Evolutionary conservation across 2,797 vertebrate genomes (phyloP), one percentile per base, ranked within the genome.

Genomic region (Hipposideros larvatus): DNA sequence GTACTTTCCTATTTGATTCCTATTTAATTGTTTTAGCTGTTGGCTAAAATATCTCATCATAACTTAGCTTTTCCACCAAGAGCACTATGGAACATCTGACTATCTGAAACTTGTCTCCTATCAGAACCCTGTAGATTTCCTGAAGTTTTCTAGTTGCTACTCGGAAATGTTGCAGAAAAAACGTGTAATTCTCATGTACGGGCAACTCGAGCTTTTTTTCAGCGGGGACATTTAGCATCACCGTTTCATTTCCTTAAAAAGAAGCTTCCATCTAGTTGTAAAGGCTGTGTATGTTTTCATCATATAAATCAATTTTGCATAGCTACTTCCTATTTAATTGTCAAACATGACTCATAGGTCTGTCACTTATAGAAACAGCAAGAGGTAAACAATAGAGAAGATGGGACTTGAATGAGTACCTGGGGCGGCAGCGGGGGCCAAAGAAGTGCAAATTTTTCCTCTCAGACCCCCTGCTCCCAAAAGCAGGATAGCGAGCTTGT

Each of bases 1-100:
- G 71, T 87, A 93, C 59, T 96, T 96, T 88, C 26, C 73, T 85
- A 61, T 51, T 90, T 93, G 80, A 93, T 63, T 75, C 63, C 26
- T 57, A 37, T 55, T 48, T 78, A 66, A 53, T 51, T 84, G 63
- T 51, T 61, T 87, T 53, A 71, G 59, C 51, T 70, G 22, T 48
- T 53, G 28, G 31, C 37, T 90, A 78, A 93, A 78, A 18, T 66
- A 55, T n/a, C 55, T 91, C 28, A 26, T 91, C 31, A 26, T 43
- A 95, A 75, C 14, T 71, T 53, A 83, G 37, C 22, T 43, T 70
- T 90, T 70, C 18, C 46, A 63, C 28, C 22, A 59, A 51, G 48
- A 80, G 14, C 63, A 41, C 22, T 18, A 9, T 21, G 34, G n/a
- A 34, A 26, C 31, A 73, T 84, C 59, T 80, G 46, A 90, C 22